A percentile compares a stretch with the other conserved stretches of the same genome.
phyloP scores from a whole-genome alignment of 1,140 invertebrate genomes.

The Tachypleus tridentatus region DNA sequence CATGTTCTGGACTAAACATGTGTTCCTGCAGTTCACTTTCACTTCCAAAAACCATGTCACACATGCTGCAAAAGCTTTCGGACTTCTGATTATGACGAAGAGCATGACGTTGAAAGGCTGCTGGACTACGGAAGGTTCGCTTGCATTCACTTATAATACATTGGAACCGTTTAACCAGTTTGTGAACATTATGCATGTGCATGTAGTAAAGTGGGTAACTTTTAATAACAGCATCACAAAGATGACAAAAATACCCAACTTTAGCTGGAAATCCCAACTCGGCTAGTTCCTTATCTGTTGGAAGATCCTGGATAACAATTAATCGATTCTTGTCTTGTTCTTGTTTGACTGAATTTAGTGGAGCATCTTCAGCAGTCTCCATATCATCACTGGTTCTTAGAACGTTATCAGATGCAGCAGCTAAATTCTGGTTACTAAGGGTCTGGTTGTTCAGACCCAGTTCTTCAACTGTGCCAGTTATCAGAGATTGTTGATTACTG shows the following conservation, averaged over 20 bases:
- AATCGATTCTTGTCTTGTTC: no score
- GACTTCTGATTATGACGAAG: constrained; percentile 20
- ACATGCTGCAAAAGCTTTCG: constrained; percentile 22
- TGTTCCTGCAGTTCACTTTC: constrained; percentile 26
- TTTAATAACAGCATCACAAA: constrained; percentile 27
- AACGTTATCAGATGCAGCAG: no score
- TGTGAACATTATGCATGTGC: constrained; percentile 28
- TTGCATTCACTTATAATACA: constrained; percentile 25
- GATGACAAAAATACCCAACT: constrained; percentile 27
- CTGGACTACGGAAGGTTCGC: constrained; percentile 19
- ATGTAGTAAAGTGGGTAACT: constrained; percentile 27
- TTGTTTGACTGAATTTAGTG: no score
- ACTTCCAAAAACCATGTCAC: constrained; percentile 25
- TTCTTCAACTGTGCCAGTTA: no score
- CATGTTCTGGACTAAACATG: constrained; percentile 25
- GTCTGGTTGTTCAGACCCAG: no score
- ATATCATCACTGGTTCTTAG: no score
- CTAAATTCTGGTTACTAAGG: no score
- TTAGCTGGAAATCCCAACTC: constrained; percentile 23
- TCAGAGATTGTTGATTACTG: no score
- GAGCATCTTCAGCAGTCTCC: no score
- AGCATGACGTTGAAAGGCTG: constrained; percentile 22
- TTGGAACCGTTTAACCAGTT: constrained; percentile 25
- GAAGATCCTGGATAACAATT: constrained; percentile 6
- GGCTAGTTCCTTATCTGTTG: constrained; percentile 21